Percentiles rank a stretch among this genome's conserved stretches.
Evolutionary conservation across 2,797 vertebrate genomes (phyloP).

Genomic region (Anguilla marmorata): DNA sequence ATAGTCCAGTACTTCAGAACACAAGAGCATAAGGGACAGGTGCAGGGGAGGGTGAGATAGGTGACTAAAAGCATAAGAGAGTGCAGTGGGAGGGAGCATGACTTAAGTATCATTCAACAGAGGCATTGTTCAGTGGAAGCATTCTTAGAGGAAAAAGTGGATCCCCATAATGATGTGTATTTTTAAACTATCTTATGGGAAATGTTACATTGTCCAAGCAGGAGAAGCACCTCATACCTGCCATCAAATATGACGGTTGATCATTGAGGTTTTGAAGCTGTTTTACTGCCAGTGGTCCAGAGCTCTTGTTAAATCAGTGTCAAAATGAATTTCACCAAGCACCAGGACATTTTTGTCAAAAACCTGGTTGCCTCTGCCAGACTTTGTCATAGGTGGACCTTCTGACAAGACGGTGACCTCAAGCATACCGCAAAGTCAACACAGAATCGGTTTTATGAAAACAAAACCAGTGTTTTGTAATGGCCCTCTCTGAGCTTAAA

Average conservation of each 20-base stretch:
- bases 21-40: neutral
- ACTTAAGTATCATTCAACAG: neutral
- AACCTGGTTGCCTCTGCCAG: neutral
- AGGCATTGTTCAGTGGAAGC: neutral
- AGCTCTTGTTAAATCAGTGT: neutral
- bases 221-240: neutral
- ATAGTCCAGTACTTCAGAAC: neutral
- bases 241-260: neutral
- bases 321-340: neutral
- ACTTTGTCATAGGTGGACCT: neutral
- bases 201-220: neutral
- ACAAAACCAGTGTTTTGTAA: no score
- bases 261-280: neutral
- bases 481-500: no score
- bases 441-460: neutral
- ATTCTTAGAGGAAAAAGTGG: neutral
- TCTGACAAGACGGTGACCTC: neutral
- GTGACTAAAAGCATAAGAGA: neutral
- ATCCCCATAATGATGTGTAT: neutral
- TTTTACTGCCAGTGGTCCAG: neutral
- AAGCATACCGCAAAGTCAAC: neutral
- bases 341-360: neutral
- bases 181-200: neutral
- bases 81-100: neutral
- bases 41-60: neutral